A percentile compares a stretch with the other conserved stretches of the same genome.
These are phyloP conservation scores for Ctenochaetus hawaiiensis DNA, from an alignment of 2,797 vertebrate species.

Conservation along the genomic window DNA sequence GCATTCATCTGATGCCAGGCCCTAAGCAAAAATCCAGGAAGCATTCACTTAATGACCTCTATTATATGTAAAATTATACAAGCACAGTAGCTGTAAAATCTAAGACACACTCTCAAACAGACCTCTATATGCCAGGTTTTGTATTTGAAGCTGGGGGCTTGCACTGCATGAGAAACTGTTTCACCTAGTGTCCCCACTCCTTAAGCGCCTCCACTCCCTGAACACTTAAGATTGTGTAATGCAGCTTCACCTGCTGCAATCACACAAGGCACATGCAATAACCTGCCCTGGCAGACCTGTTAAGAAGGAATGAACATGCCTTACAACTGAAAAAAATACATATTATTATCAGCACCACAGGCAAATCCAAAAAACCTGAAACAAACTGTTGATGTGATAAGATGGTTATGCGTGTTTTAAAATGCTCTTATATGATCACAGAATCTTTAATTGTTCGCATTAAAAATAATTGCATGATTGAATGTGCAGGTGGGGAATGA, in stretches of 20 bases:
- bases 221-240: slow-evolving; percentile 25
- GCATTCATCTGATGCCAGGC: not conserved
- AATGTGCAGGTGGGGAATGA: not conserved
- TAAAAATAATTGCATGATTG: not conserved
- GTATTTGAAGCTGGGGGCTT: not conserved
- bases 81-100: slow-evolving; percentile 17
- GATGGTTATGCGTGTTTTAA: not conserved
- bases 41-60: not conserved
- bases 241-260: slow-evolving; percentile 10
- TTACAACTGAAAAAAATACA: not conserved
- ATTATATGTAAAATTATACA: not conserved
- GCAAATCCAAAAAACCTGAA: not conserved
- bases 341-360: slow-evolving; percentile 18
- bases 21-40: not conserved
- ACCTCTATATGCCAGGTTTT: slow-evolving; percentile 9
- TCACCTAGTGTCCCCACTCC: not conserved
- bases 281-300: slow-evolving; percentile 61
- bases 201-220: slow-evolving; percentile 4
- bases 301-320: slow-evolving; percentile 44
- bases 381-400: not conserved
- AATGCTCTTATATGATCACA: not conserved
- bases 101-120: slow-evolving; percentile 14
- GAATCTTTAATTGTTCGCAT: not conserved
- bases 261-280: slow-evolving; percentile 13
- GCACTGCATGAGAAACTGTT: not conserved